phyloP scores from a whole-genome alignment of 2,797 vertebrate species.

The Lacerta agilis region DNA sequence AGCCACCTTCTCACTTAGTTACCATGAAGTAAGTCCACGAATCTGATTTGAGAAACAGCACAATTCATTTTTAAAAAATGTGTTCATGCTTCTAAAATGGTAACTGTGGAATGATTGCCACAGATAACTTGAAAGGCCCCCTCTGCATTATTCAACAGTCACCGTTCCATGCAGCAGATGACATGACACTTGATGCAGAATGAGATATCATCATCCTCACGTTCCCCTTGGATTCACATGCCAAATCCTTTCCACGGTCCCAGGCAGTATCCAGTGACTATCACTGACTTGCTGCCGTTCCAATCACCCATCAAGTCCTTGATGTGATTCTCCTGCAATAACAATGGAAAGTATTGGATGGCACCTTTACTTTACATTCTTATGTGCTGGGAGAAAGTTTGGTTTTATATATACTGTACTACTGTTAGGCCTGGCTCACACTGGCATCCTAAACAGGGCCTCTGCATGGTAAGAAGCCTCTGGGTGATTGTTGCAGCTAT shows the following conservation, averaged over 20 bases:
- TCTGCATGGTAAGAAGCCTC: not conserved
- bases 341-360: constrained; percentile 1
- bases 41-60: not conserved
- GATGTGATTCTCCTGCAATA: constrained; percentile 44
- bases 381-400: not conserved
- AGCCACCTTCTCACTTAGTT: too few species aligned
- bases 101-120: not conserved
- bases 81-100: not conserved
- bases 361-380: not conserved
- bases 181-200: constrained; percentile 51
- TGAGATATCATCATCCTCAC: constrained; percentile 48
- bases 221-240: constrained; percentile 62
- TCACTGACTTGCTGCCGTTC: constrained; percentile 67
- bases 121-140: not conserved
- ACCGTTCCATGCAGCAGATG: constrained; percentile 52
- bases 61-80: not conserved
- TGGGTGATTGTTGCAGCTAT: not conserved
- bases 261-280: constrained; percentile 44
- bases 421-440: not conserved
- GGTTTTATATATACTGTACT: not conserved
- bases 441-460: not conserved
- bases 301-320: constrained; percentile 47
- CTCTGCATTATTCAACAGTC: constrained; percentile 35
- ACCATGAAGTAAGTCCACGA: not conserved
- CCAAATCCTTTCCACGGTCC: constrained; percentile 61